phyloP scores from a whole-genome alignment of 2,797 vertebrate species.

The Amazona ochrocephala region DNA sequence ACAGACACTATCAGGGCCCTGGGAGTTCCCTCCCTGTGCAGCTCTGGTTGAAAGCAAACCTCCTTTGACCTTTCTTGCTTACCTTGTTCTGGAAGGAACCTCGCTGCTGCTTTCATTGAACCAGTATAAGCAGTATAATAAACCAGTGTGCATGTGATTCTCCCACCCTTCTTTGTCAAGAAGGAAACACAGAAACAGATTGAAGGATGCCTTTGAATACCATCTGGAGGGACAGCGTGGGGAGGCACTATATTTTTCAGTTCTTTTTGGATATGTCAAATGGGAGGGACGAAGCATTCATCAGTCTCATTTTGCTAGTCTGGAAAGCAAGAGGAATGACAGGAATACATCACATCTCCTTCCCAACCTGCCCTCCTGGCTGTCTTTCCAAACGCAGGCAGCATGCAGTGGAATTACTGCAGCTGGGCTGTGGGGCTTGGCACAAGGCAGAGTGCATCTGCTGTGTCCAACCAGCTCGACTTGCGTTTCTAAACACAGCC shows the following conservation, averaged over 20 bases:
- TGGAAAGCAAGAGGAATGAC: neutral
- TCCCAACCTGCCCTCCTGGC: neutral
- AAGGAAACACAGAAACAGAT: neutral
- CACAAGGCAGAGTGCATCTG: neutral
- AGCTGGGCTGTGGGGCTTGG: neutral
- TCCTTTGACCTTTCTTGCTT: neutral
- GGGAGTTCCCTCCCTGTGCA: neutral
- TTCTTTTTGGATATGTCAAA: neutral
- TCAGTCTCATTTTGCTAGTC: neutral
- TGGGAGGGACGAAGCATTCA: rapidly evolving
- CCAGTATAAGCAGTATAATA: neutral
- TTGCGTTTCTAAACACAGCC: neutral
- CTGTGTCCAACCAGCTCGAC: neutral
- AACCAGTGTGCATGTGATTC: neutral
- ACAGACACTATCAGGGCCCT: neutral
- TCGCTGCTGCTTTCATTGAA: neutral
- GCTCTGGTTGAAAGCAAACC: neutral
- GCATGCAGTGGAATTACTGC: rapidly evolving
- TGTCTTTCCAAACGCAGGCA: neutral
- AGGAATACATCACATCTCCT: neutral
- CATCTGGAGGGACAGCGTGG: neutral
- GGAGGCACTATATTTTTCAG: neutral
- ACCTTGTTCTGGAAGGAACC: neutral
- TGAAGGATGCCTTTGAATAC: neutral
- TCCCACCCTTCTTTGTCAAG: neutral